A percentile compares a stretch with the other conserved stretches of the same genome.
Evolutionary conservation across 92 coral and sea anemone species (phyloP).

Genomic region (Blastomussa wellsi): DNA sequence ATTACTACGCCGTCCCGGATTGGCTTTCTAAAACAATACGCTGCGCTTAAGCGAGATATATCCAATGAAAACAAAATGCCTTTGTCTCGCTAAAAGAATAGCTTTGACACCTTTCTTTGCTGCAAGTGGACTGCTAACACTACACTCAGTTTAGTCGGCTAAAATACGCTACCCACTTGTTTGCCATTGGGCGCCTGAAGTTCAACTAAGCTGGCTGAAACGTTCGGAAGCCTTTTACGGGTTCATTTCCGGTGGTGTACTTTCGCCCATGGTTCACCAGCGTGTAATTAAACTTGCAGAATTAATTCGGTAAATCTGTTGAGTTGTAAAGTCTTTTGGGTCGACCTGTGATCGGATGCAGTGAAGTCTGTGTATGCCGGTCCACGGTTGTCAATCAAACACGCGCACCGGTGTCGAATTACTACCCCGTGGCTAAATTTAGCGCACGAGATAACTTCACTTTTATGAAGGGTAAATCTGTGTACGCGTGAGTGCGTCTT

Average conservation of each 20-base stretch:
- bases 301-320: constrained; percentile 25
- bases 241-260: constrained; percentile 25
- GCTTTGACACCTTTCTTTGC: constrained; percentile 33
- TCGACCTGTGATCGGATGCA: constrained; percentile 46
- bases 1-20: background rate
- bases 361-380: constrained; percentile 16
- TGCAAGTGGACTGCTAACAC: constrained; percentile 14
- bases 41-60: background rate
- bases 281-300: constrained; percentile 17
- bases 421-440: constrained; percentile 53
- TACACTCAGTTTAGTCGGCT: constrained; percentile 41
- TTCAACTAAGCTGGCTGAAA: constrained; percentile 14
- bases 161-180: constrained; percentile 27
- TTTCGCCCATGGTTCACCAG: constrained; percentile 3
- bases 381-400: constrained; percentile 70
- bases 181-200: constrained; percentile 43
- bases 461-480: constrained; percentile 59
- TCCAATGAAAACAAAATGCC: constrained; percentile 30
- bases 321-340: constrained; percentile 20
- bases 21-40: constrained; percentile 16
- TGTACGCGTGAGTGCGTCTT: constrained; percentile 69
- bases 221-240: constrained; percentile 6
- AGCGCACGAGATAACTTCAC: constrained; percentile 53
- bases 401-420: constrained; percentile 57
- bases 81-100: constrained; percentile 27